Evolutionary conservation across 2,797 vertebrate species (phyloP), one percentile per base, ranked within the genome.

Genomic region (Neostethus bicornis): DNA sequence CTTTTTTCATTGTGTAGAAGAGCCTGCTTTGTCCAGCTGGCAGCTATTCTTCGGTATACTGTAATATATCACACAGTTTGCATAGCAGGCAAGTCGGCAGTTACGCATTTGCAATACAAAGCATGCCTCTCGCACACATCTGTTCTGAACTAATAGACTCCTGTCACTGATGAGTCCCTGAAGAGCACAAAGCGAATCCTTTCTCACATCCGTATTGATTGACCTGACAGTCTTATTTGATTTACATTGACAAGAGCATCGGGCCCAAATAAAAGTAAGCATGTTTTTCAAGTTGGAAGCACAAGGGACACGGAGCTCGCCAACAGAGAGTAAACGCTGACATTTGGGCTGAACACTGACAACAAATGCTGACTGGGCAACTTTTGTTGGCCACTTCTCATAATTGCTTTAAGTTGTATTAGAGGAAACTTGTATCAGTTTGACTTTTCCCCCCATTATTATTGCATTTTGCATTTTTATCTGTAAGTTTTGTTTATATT

Each of bases 101-200:
- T 57, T 75, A 77, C 64, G 49, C 61, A 87, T 87, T 86, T 84
- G 73, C 73, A 87, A 85, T 84, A 82, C 84, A 85, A 53, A 81
- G 63, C 61, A 74, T n/a, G 66, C 74, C 29, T 55, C 49, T 51
- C 57, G 41, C 47, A 38, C 56, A 42, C 16, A 24, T 51, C 53
- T 25, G 61, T 80, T 61, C 38, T 55, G 46, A 73, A 71, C 84
- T 75, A 87, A 86, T 77, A 83, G 79, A 85, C 80, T 78, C 41
- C 61, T 84, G 81, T 85, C 85, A 84, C 45, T 86, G 85, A 85
- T 75, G 66, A 81, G 76, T 79, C 83, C 83, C 79, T 1, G n/a
- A 66, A 74, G 84, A 62, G 57, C 23, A 43, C 56, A 39, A 39
- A 79, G 70, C 67, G 75, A 87, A 85, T 84, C 83, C 83, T 73